Conservation (phyloP, 2,113 vertebrate genomes). For the Pelodiscus sinensis region DNA sequence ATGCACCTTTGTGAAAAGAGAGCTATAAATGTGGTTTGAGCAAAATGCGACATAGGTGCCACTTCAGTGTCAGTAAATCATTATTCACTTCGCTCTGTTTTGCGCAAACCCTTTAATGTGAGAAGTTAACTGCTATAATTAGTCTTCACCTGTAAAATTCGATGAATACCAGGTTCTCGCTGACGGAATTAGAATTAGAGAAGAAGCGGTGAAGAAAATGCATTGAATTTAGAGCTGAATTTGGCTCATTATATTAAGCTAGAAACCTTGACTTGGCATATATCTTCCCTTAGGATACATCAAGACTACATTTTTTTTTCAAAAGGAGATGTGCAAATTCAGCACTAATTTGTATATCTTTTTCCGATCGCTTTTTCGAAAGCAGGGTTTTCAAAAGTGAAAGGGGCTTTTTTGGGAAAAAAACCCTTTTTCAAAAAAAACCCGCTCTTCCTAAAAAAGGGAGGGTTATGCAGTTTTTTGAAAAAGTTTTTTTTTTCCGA, state of each 20-base stretch:
- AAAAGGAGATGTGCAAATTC: too few relatives aligned
- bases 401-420: too few relatives aligned
- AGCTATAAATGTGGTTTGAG: background rate
- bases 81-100: background rate
- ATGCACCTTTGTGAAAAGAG: background rate
- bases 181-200: background rate
- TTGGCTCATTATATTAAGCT: background rate
- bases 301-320: too few relatives aligned
- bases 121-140: background rate
- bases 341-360: too few relatives aligned
- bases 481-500: too few relatives aligned
- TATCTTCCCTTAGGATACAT: background rate
- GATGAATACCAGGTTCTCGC: background rate
- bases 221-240: accelerated
- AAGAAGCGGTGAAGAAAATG: accelerated
- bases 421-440: too few relatives aligned
- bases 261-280: accelerated
- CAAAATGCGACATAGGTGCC: background rate
- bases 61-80: background rate
- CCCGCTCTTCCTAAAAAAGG: too few relatives aligned
- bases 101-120: background rate
- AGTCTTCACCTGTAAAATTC: background rate
- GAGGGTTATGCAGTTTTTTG: too few relatives aligned
- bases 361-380: too few relatives aligned
- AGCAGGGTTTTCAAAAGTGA: too few relatives aligned